phyloP scores from a whole-genome alignment of 2,113 vertebrate genomes.

The Urocynchramus pylzowi region DNA sequence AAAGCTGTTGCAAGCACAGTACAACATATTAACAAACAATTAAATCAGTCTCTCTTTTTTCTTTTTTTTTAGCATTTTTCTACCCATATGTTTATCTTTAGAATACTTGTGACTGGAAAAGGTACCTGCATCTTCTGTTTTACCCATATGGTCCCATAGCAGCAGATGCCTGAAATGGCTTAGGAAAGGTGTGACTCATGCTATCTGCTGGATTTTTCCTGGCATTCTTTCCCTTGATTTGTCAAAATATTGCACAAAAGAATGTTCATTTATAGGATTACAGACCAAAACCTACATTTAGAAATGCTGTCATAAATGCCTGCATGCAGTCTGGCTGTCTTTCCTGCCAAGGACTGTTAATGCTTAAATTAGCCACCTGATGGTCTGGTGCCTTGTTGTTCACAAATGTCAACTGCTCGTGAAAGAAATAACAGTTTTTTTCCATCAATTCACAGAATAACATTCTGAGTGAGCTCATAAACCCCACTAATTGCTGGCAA shows the following conservation, averaged over 20 bases:
- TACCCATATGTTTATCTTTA: not conserved
- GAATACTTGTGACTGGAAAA: slow-evolving; percentile 21
- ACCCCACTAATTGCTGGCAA: not conserved
- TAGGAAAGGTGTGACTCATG: slow-evolving; percentile 66
- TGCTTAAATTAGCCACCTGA: slow-evolving; percentile 65
- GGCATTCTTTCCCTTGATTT: slow-evolving; percentile 63
- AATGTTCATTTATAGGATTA: slow-evolving; percentile 64
- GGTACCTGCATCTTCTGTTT: slow-evolving; percentile 55
- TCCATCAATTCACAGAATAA: slow-evolving; percentile 1
- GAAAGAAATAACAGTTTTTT: slow-evolving; percentile 24
- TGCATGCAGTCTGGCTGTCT: slow-evolving; percentile 51
- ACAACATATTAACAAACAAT: not conserved
- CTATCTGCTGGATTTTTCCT: slow-evolving; percentile 66
- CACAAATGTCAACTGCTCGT: slow-evolving; percentile 61
- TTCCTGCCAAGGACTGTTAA: slow-evolving; percentile 63
- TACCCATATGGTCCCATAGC: slow-evolving; percentile 46
- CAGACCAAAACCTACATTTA: slow-evolving; percentile 61
- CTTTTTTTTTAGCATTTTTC: not conserved
- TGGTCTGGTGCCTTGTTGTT: slow-evolving; percentile 60
- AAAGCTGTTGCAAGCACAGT: not conserved
- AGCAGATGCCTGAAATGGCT: slow-evolving; percentile 65
- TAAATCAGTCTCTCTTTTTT: not conserved
- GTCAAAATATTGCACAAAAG: slow-evolving; percentile 72
- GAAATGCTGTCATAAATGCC: slow-evolving; percentile 65
- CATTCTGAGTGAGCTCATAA: slow-evolving; percentile 20